These are phyloP conservation scores for Hippopotamus amphibius DNA, from an alignment of 2,113 vertebrate species.

Conservation along the genomic window DNA sequence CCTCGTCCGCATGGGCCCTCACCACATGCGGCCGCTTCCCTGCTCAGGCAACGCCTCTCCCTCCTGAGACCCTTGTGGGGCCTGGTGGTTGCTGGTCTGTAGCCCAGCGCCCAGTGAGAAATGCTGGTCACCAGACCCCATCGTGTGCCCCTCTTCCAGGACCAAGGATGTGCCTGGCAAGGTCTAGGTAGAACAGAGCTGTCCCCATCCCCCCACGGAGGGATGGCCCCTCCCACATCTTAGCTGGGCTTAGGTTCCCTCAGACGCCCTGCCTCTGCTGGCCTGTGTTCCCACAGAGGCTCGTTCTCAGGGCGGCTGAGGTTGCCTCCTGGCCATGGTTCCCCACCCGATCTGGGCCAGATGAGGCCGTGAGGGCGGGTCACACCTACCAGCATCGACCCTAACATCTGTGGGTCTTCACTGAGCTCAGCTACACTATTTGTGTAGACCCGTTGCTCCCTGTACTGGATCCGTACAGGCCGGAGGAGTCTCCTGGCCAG, in stretches of 20 bases:
- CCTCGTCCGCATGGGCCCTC: background rate
- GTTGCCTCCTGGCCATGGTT: background rate
- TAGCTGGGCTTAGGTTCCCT: background rate
- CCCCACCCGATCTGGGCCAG: background rate
- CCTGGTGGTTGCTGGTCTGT: background rate
- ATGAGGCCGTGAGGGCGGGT: background rate
- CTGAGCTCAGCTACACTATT: background rate
- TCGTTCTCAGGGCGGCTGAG: background rate
- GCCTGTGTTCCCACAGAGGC: background rate
- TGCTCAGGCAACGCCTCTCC: background rate
- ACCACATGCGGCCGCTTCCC: background rate
- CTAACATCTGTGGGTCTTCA: background rate
- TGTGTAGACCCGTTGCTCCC: background rate
- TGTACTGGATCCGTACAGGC: background rate
- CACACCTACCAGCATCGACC: background rate
- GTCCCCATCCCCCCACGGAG: background rate
- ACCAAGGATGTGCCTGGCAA: background rate
- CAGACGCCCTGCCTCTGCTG: background rate
- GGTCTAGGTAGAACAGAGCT: background rate
- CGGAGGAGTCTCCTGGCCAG: background rate
- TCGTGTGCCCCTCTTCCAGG: background rate
- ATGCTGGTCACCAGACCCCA: background rate
- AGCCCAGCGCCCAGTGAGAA: background rate
- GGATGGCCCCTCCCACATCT: background rate
- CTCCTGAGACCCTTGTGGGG: background rate